Evolutionary conservation across 2,797 vertebrate genomes (phyloP).

Genomic region (Hybognathus amarus): DNA sequence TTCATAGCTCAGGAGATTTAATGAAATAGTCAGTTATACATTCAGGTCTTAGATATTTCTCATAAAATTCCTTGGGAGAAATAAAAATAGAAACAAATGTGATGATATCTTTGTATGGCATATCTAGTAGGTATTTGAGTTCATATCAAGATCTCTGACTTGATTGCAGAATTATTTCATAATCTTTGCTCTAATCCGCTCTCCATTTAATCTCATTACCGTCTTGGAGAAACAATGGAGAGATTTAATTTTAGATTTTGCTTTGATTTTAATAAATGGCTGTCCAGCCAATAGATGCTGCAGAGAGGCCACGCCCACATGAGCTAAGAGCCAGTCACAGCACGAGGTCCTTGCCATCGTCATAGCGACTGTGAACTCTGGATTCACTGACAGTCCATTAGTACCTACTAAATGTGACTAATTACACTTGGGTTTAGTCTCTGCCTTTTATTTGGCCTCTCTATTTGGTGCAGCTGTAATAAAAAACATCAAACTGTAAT

Average conservation of each 20-base stretch:
- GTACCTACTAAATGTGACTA: slow-evolving; percentile 40
- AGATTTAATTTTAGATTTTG: neutral
- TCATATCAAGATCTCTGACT: neutral
- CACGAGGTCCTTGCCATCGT: neutral
- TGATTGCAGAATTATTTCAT: neutral
- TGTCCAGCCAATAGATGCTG: neutral
- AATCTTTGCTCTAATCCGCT: neutral
- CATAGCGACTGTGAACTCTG: slow-evolving; percentile 23
- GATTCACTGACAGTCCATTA: slow-evolving; percentile 38
- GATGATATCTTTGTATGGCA: neutral
- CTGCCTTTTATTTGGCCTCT: slow-evolving; percentile 21
- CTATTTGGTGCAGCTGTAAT: slow-evolving; percentile 15
- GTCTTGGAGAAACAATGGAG: neutral
- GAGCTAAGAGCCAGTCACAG: slow-evolving; percentile 1
- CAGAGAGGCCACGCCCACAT: neutral
- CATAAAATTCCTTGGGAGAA: neutral
- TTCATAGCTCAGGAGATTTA: slow-evolving; percentile 5
- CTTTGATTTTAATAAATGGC: slow-evolving; percentile 1
- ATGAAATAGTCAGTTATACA: neutral
- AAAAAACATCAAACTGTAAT: slow-evolving; percentile 40
- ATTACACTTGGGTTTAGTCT: slow-evolving; percentile 17
- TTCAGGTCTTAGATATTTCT: neutral
- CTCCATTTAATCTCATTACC: neutral
- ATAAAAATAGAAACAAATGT: slow-evolving; percentile 4
- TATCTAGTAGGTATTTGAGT: neutral